Conservation (phyloP, 2,113 vertebrate species). For the Gorilla gorilla region DNA sequence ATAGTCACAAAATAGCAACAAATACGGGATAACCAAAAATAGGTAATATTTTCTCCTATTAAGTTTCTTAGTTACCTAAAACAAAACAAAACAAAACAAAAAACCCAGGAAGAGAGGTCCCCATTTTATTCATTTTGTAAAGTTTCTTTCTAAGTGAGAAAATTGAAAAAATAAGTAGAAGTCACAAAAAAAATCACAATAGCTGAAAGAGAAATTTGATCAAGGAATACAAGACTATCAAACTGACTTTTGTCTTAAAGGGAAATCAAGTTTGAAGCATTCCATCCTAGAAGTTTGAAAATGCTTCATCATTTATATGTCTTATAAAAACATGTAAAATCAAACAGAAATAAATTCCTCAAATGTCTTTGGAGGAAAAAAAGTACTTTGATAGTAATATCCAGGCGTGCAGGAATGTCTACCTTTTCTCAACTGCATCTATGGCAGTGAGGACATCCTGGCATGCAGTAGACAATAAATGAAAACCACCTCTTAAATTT, state of each 20-base stretch:
- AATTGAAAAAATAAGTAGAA: not conserved
- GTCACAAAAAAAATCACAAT: not conserved
- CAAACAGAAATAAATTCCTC: constrained; percentile 33
- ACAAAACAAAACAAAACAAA: not conserved
- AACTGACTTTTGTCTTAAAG: not conserved
- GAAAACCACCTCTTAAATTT: not conserved
- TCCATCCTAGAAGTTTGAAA: constrained; percentile 1
- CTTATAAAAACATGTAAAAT: not conserved
- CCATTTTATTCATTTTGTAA: not conserved
- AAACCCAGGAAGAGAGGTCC: not conserved
- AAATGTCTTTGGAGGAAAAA: not conserved
- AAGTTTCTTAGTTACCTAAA: not conserved
- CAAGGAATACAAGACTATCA: not conserved
- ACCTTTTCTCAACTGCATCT: not conserved
- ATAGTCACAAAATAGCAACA: not conserved
- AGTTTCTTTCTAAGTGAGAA: constrained; percentile 14
- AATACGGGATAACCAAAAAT: not conserved
- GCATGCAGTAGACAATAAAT: not conserved
- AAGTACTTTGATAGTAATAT: not conserved
- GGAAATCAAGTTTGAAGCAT: not conserved
- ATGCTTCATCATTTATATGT: not conserved
- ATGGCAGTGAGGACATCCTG: not conserved
- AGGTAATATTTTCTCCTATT: not conserved
- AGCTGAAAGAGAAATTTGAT: not conserved
- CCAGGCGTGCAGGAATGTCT: not conserved